Evolutionary conservation across 2,797 vertebrate genomes (phyloP).

Genomic region (Hydrolagus colliei): DNA sequence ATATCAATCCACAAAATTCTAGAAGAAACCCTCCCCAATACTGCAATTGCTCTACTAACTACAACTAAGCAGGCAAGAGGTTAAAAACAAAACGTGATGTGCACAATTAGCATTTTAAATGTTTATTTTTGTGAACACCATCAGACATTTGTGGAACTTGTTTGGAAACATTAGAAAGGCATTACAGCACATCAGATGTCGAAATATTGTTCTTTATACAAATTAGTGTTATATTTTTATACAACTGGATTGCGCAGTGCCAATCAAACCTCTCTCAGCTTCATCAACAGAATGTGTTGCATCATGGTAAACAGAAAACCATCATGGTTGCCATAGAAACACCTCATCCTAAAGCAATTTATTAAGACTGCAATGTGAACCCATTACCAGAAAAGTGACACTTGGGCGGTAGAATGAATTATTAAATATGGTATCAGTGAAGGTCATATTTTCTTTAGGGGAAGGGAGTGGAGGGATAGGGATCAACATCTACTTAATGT

Average conservation of each 20-base stretch:
- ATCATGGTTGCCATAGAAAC: neutral
- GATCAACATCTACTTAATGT: neutral
- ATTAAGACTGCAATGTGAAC: neutral
- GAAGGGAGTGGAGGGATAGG: neutral
- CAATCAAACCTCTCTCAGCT: neutral
- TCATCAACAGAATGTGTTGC: neutral
- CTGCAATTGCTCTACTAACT: neutral
- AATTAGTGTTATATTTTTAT: neutral
- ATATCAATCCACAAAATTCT: too few species aligned
- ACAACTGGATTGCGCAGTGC: neutral
- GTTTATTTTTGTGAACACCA: neutral
- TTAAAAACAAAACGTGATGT: neutral
- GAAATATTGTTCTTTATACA: conserved; percentile 5
- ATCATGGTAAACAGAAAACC: neutral
- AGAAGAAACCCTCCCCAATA: too few species aligned
- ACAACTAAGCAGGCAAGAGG: neutral
- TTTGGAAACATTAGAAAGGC: neutral
- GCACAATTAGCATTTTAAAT: neutral
- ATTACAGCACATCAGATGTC: neutral
- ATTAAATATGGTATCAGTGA: neutral
- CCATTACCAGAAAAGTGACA: conserved; percentile 9
- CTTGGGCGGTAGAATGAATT: neutral
- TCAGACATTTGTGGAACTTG: neutral
- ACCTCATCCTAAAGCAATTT: neutral
- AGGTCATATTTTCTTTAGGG: neutral